These are phyloP conservation scores for Dendronephthya gigantea DNA, from an alignment of 64 coral and sea anemone species.

Conservation along the genomic window DNA sequence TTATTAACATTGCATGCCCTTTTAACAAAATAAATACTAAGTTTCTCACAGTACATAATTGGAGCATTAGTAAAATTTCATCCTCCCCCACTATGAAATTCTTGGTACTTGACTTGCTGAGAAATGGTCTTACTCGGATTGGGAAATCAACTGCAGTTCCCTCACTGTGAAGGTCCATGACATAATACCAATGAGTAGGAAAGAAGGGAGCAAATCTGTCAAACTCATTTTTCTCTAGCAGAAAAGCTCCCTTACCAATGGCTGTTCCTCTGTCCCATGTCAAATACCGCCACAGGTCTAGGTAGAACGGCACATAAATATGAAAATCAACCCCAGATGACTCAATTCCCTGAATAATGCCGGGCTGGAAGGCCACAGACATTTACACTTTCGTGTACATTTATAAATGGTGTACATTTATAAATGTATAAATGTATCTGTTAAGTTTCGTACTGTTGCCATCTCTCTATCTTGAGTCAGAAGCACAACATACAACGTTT, in stretches of 20 bases:
- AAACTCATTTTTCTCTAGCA: neutral
- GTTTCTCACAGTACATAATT: neutral
- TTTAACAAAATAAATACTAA: slow-evolving; percentile 7
- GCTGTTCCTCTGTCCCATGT: neutral
- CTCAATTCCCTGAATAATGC: neutral
- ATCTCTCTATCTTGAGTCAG: too few species aligned
- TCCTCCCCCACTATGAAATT: neutral
- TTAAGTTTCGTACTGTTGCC: too few species aligned
- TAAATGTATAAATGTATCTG: too few species aligned
- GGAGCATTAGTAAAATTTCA: neutral
- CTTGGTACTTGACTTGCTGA: neutral
- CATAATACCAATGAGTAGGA: neutral
- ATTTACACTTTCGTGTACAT: too few species aligned
- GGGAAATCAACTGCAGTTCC: neutral
- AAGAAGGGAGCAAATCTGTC: neutral
- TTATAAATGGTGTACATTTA: too few species aligned
- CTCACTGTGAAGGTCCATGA: neutral
- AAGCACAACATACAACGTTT: too few species aligned
- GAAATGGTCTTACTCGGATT: neutral
- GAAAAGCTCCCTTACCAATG: neutral
- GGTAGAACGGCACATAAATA: neutral
- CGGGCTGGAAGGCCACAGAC: neutral
- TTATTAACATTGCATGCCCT: neutral
- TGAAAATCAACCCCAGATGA: neutral
- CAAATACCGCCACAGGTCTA: neutral